Base-by-base conservation (phyloP, 2,888 invertebrate genomes). In the Thera obeliscata region DNA sequence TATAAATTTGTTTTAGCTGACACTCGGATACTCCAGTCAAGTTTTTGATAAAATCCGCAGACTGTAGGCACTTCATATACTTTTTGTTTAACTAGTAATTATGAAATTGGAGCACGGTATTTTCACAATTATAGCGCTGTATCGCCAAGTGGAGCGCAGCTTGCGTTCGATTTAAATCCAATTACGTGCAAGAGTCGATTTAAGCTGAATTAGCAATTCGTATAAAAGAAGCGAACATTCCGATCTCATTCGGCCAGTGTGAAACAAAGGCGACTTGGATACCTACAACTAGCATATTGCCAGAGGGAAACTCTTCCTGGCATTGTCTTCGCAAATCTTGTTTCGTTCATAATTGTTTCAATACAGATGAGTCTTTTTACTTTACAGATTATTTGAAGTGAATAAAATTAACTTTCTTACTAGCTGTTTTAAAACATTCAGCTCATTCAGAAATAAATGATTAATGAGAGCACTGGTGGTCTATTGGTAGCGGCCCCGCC, bases 191-290 rank as follows among this genome's bases (percentile, higher is more conserved):
- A 72, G 74, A 75, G 72, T 72, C 72, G 70, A 75, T 75, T 75
- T 75, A 75, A 73, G 74, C 74, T 74, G 75, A 74, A 74, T 72
- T 75, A 75, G 74, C 72, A 75, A 74, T 75, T 74, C 72, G 74
- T 72, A 75, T 75, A 75, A 75, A 75, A 74, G 74, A 74, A 72
- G 67, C 66, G 66, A 66, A 63, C 67, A 70, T 71, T 72, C 71
- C 70, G 67, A 74, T 72, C 74, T 70, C 69, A 72, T 71, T 71
- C 67, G 56, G 56, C 61, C 59, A 63, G 64, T 66, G 66, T 48
- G 68, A 64, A 67, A 69, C 67, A 72, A 75, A 75, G 67, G 68
- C 69, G 61, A 68, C 62, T 66, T 64, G 59, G 64, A 68, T 67
- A 70, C 22, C 22, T 22, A 22, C 58, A 60, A 69, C 67, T 68